Conservation (phyloP, 2,797 vertebrate species). For the Clarias fuscus region DNA sequence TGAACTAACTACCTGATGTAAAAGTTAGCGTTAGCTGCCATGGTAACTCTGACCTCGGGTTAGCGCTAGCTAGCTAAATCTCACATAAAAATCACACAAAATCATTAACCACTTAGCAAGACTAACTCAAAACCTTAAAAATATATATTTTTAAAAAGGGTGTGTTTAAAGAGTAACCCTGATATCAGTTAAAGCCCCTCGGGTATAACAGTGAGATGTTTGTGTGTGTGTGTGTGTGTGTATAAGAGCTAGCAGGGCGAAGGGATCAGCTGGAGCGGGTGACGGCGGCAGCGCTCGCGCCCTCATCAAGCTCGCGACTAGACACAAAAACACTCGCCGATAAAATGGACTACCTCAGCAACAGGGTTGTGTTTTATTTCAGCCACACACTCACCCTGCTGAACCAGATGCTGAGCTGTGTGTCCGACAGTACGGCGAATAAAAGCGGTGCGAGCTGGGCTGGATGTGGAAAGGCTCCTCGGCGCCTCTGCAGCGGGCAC, state of each 20-base stretch:
- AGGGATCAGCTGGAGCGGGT: constrained; percentile 6
- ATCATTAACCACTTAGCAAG: neutral
- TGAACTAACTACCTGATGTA: neutral
- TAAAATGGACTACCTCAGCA: no score
- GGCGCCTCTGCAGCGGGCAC: constrained; percentile 80
- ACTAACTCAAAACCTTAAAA: neutral
- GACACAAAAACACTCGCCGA: neutral
- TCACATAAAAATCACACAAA: neutral
- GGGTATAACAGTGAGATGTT: neutral
- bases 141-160: no score
- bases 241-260: neutral
- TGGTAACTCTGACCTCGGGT: neutral
- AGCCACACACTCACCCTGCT: constrained; percentile 77
- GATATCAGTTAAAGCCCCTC: no score
- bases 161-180: no score
- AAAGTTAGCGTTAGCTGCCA: neutral
- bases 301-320: neutral
- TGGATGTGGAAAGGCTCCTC: constrained; percentile 87
- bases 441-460: constrained; percentile 86
- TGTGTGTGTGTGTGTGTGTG: neutral
- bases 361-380: no score
- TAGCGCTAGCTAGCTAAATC: neutral
- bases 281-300: constrained; percentile 1
- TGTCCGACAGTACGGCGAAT: constrained; percentile 88
- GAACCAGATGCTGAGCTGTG: constrained; percentile 95